Evolutionary conservation across 2,797 vertebrate species (phyloP).

Genomic region (Muraenolepis orangiensis): DNA sequence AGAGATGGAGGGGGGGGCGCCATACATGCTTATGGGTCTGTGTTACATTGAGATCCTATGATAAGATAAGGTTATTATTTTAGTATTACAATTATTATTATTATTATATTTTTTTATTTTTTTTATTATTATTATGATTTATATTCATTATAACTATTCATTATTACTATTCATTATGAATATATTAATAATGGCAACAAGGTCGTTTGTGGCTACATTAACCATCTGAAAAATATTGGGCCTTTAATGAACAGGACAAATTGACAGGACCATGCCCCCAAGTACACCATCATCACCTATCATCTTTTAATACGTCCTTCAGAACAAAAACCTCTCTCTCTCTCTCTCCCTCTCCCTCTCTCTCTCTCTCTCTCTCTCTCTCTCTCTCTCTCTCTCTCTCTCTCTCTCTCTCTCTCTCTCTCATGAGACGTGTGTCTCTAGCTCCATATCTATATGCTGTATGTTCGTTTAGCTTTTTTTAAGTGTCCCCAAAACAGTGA

Average conservation of each 20-base stretch:
- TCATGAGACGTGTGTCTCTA: background rate
- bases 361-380: too few relatives aligned
- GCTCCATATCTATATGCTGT: background rate
- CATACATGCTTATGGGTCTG: background rate
- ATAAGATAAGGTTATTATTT: too few relatives aligned
- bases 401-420: too few relatives aligned
- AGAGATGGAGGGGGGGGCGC: background rate
- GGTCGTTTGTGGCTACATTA: background rate
- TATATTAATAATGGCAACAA: background rate
- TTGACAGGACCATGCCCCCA: background rate
- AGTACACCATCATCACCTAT: too few relatives aligned
- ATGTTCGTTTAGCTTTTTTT: background rate
- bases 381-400: too few relatives aligned
- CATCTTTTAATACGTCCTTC: background rate
- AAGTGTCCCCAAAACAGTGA: background rate
- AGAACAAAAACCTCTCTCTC: background rate
- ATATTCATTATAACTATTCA: too few relatives aligned
- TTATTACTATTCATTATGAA: background rate
- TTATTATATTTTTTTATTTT: too few relatives aligned
- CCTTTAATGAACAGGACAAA: background rate
- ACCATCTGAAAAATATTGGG: background rate
- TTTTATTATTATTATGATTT: too few relatives aligned
- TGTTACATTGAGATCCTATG: background rate
- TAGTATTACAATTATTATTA: too few relatives aligned
- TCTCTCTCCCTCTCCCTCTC: too few relatives aligned